Conservation (phyloP, 2,888 invertebrate genomes). For the Melinopterus prodromus region DNA sequence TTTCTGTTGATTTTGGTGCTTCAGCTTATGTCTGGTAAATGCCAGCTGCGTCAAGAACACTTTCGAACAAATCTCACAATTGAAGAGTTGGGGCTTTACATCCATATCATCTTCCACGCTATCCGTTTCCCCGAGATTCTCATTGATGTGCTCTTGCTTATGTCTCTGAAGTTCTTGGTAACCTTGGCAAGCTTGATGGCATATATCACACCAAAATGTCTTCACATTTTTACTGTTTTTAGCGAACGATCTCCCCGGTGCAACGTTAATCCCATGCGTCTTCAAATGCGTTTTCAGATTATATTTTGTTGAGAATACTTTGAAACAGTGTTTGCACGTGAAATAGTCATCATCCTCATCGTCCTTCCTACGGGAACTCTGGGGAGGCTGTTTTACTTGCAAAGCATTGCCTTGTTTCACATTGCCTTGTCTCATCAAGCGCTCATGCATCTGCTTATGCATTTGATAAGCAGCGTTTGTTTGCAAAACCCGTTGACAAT, state of each 20-base stretch:
- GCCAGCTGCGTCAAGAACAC: constrained; percentile 58
- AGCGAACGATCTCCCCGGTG: constrained; percentile 46
- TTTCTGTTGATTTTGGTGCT: constrained; percentile 44
- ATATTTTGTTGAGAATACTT: constrained; percentile 60
- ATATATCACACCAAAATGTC: constrained; percentile 68
- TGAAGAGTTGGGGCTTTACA: constrained; percentile 49
- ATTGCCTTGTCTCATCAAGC: constrained; percentile 36
- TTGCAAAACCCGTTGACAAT: constrained; percentile 52
- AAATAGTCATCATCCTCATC: constrained; percentile 54
- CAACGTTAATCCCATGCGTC: constrained; percentile 60
- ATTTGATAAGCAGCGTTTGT: constrained; percentile 52
- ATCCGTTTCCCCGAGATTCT: constrained; percentile 36
- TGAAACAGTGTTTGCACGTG: constrained; percentile 63
- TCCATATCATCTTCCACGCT: constrained; percentile 56
- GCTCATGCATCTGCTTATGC: constrained; percentile 56
- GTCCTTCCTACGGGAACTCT: constrained; percentile 18
- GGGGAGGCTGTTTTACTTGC: constrained; percentile 8
- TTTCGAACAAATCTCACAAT: constrained; percentile 60
- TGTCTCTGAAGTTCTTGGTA: constrained; percentile 65
- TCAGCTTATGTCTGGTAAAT: constrained; percentile 58
- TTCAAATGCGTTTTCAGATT: constrained; percentile 61
- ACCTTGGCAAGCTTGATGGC: constrained; percentile 69
- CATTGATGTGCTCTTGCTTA: constrained; percentile 61
- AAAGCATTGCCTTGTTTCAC: constrained; percentile 7
- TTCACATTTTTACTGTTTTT: constrained; percentile 47